Evolutionary conservation across 2,797 vertebrate genomes (phyloP), one percentile per base, ranked within the genome.

Genomic region (Eupleurogrammus muticus): DNA sequence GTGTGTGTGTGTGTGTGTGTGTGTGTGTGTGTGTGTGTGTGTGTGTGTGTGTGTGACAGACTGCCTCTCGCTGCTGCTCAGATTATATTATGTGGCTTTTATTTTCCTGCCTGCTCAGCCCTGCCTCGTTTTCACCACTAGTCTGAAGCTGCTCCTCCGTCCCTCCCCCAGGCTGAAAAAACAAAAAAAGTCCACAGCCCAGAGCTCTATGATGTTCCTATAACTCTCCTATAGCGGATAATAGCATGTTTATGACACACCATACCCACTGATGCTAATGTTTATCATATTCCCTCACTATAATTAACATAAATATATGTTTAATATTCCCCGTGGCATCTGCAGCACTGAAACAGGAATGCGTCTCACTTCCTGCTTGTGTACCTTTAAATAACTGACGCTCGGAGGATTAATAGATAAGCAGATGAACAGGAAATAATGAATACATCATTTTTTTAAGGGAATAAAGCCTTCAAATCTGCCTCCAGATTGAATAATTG

Each of bases 71-170:
- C 40, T 61, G 70, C 75, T 88, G 40, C 40, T 42, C 81, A 84
- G 60, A 82, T 89, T 86, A 85, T 88, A 90, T 86, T 86, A 84
- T 92, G 85, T 90, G 85, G 84, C 66, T 88, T 80, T 84, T 89
- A 82, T 88, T 88, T 83, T 81, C 81, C 70, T 83, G 66, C 68
- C 76, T 80, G 79, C 72, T 66, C 58, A 69, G 70, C 77, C 19
- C 70, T 79, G 53, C 76, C 75, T 79, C 51, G 8, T 77, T 75
- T 77, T 69, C 75, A 75, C 83, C 87, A 6, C 88, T 85, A 87
- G 90, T 70, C 76, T 77, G 86, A 63, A 83, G 54, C 59, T 56
- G 79, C 59, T 66, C 40, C 16, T 9, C 13, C 40, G 1, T 14
- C 40, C 82, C 85, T 81, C 86, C 86, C 79, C 72, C 80, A 77